phyloP scores from a whole-genome alignment of 2,888 invertebrate genomes.

The Plagodis pulveraria region DNA sequence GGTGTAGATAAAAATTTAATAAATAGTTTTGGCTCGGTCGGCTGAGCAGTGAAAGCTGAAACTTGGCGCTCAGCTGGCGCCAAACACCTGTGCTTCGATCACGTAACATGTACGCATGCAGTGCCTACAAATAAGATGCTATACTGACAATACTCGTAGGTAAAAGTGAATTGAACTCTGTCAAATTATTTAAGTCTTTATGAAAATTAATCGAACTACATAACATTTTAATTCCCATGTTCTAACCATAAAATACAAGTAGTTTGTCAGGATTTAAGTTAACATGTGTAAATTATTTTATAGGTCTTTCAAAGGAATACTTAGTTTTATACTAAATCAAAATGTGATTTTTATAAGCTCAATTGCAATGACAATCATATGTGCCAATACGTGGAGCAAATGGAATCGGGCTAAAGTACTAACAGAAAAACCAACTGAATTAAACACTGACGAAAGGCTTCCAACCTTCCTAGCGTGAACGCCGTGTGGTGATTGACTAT shows the following conservation, averaged over 20 bases:
- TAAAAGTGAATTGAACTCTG: slow-evolving; percentile 4
- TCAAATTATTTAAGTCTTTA: slow-evolving; percentile 1
- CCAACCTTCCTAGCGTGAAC: too few species aligned
- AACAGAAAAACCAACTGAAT: not conserved
- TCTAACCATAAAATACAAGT: not conserved
- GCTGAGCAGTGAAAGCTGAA: slow-evolving; percentile 61
- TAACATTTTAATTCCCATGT: not conserved
- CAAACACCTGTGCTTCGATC: slow-evolving; percentile 63
- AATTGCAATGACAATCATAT: slow-evolving; percentile 2
- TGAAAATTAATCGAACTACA: not conserved
- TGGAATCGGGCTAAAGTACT: slow-evolving; percentile 26
- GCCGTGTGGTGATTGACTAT: too few species aligned
- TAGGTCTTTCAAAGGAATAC: too few species aligned
- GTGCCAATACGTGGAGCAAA: slow-evolving; percentile 11
- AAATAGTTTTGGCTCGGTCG: slow-evolving; percentile 53
- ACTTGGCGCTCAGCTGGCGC: slow-evolving; percentile 55
- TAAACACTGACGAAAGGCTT: too few species aligned
- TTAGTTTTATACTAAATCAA: too few species aligned
- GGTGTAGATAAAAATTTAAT: slow-evolving; percentile 42
- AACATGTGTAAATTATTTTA: too few species aligned
- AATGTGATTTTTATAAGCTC: not conserved
- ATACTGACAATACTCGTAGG: slow-evolving; percentile 17
- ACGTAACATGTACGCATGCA: slow-evolving; percentile 42
- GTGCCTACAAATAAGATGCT: slow-evolving; percentile 32
- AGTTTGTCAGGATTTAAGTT: too few species aligned